Evolutionary conservation across 2,113 vertebrate species (phyloP), one percentile per base, ranked within the genome.

Genomic region (Aix galericulata): DNA sequence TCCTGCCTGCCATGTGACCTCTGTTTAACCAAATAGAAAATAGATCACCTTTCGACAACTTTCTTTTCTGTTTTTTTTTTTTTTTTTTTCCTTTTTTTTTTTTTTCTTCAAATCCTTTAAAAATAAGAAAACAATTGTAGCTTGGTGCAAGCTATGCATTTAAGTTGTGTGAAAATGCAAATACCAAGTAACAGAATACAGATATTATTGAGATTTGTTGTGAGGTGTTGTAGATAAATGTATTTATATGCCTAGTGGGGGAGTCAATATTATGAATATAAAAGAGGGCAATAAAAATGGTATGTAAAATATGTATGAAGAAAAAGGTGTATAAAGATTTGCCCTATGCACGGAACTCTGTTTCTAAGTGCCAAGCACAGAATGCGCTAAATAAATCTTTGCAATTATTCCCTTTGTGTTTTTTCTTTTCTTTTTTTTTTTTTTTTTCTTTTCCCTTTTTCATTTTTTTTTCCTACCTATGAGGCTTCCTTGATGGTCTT

Each of bases 341-440:
- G 97, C 98, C 98, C 98, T 98, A 98, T 96, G 97, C 97, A 97
- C 98, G 98, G 97, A 98, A 98, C 97, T 98, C 97, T 99, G 99
- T 98, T 99, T 99, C 98, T 97, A 98, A 97, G 99, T 99, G 99
- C 99, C 98, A 99, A 99, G 99, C 99, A 99, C 99, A 97, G 97
- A 98, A 98, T 92, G 94, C 97, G 96, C 98, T 98, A 98, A 99
- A 99, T 99, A 99, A 99, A 99, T 97, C 96, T 98, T 98, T 98
- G 96, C 98, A 98, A 98, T 98, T 98, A 93, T 97, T 97, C 89
- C 77, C 36, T 84, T 48, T 36, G 95, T 40, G 94, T 94, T 97
- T 93, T 94, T 34, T 94, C 7, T 11, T 56, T 17, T 59, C 17
- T 95, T 97, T 93, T 95, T 31, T 93, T 96, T 94, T 52, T 25